Conservation (phyloP, 2,888 invertebrate species). For the Pandemis heparana region DNA sequence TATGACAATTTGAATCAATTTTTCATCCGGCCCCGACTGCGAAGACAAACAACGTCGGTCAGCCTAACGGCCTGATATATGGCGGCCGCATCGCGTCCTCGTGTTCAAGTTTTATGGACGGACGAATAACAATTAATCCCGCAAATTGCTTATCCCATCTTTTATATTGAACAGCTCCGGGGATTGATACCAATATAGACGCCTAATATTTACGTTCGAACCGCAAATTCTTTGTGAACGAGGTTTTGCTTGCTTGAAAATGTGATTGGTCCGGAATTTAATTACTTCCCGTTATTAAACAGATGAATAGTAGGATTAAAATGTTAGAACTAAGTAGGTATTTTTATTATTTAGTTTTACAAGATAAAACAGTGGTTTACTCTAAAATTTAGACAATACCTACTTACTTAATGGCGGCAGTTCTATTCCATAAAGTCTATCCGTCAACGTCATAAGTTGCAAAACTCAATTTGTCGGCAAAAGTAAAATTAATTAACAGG, state of each 20-base stretch:
- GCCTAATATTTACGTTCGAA: constrained; percentile 35
- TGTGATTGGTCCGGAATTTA: constrained; percentile 25
- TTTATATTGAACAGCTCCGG: constrained; percentile 37
- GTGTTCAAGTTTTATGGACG: constrained; percentile 25
- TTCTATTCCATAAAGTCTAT: too few relatives aligned
- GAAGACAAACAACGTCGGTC: constrained; percentile 20
- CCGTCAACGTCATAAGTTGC: too few relatives aligned
- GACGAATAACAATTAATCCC: constrained; percentile 41
- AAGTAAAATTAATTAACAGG: too few relatives aligned
- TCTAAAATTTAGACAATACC: too few relatives aligned
- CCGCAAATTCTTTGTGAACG: constrained; percentile 1
- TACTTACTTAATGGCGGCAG: too few relatives aligned
- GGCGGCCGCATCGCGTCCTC: constrained; percentile 5
- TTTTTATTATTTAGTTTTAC: background rate
- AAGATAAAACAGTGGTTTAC: too few relatives aligned
- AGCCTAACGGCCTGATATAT: constrained; percentile 24
- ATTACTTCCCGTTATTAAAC: constrained; percentile 19
- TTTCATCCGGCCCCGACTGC: constrained; percentile 4
- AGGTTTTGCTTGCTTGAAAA: constrained; percentile 9
- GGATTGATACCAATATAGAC: constrained; percentile 30
- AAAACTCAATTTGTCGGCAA: too few relatives aligned
- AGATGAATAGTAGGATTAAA: background rate
- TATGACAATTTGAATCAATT: constrained; percentile 14
- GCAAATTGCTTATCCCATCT: constrained; percentile 40
- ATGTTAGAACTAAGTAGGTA: background rate